Base-by-base conservation (phyloP, 37 sponge, comb jelly and placozoan species). In the Haliclona indistincta region DNA sequence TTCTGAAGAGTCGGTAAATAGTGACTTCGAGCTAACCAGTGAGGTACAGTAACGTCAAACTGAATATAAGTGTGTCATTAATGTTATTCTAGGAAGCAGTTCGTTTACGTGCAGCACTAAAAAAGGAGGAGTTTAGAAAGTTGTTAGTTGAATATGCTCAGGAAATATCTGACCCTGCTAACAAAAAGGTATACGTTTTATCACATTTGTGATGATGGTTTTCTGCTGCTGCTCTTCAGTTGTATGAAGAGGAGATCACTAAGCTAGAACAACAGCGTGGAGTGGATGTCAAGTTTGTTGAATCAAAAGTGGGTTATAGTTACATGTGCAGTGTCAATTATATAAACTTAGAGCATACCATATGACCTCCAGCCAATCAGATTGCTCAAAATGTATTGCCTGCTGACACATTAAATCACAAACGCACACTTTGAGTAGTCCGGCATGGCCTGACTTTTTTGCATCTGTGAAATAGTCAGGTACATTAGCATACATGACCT, bases 121-220 rank as follows among this genome's bases (percentile, higher is more conserved):
- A 89, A 66, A 84, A 96, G 23, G 88, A 93, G 44, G 89, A 93
- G 32, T 96, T 96, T 71, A 73, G 97, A 2, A 90, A 93, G 41
- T 63, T 96, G 36, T 43, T 96, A 38, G 61, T n/a, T 15, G 94
- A 93, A 6, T 96, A 96, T 75, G 94, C 89, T 8, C 35, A 97
- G 42, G 94, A 97, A 44, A 87, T 97, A 44, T 67, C 82, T 25
- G 86, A 94, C 40, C 94, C 97, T 2, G 89, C 84, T 25, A 93
- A 93, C 81, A 85, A 68, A 58, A 76, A 61, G 37, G 75, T 84
- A 30, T 40, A 43, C 26, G 52, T 23, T 25, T 6, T n/a, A 25
- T 7, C n/a, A 25, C 6, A 58, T 58, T 20, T 6, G n/a, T 58
- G 11, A 58, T n/a, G 11, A 40, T 69, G 5, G 23, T 70, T 35